Evolutionary conservation across 2,888 invertebrate species (phyloP).

Genomic region (Orthosia incerta): DNA sequence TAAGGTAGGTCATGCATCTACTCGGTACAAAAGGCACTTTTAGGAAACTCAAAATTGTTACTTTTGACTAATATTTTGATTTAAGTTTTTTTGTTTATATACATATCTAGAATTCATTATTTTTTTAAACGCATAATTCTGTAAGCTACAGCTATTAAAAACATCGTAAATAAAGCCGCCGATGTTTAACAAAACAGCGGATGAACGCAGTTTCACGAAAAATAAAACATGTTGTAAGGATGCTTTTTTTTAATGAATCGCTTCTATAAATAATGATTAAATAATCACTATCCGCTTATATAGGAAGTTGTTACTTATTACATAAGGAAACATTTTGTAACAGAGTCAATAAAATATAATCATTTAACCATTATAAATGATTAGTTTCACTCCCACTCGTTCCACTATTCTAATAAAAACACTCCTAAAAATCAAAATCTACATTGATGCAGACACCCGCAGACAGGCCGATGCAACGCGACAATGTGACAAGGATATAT

Average conservation of each 20-base stretch:
- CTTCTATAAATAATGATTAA: not conserved
- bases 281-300: conserved; percentile 11
- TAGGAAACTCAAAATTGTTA: no score
- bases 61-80: no score
- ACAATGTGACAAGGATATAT: no score
- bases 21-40: no score
- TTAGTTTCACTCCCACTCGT: not conserved
- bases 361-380: not conserved
- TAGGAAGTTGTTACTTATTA: conserved; percentile 30
- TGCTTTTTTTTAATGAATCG: not conserved
- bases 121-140: not conserved
- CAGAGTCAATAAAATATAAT: not conserved
- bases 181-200: conserved; percentile 28
- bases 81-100: no score
- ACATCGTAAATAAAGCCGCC: not conserved
- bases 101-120: no score
- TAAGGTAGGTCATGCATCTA: no score
- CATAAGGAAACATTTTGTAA: conserved; percentile 29
- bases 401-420: no score
- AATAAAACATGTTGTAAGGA: conserved; percentile 17
- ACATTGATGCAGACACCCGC: not conserved
- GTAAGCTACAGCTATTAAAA: not conserved
- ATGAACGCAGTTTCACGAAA: conserved; percentile 29
- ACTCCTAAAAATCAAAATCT: not conserved
- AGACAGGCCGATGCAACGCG: no score